A percentile compares a stretch with the other conserved stretches of the same genome.
These are phyloP conservation scores for Drosophila nebulosa DNA, from an alignment of 1,140 invertebrate genomes.

Conservation along the genomic window DNA sequence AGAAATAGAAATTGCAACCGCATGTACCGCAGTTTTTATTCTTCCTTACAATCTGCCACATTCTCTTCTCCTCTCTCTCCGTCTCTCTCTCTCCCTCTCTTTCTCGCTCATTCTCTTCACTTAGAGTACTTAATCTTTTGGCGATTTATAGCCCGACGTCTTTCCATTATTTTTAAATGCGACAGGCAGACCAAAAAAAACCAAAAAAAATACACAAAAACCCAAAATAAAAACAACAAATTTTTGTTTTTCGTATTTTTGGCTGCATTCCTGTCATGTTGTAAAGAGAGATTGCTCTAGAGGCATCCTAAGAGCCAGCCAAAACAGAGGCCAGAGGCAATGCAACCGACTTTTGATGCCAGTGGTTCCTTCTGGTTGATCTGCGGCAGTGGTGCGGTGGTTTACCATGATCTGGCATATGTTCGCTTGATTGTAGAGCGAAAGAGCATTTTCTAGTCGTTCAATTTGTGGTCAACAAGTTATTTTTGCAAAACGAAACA, in stretches of 20 bases:
- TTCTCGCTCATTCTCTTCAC: neutral
- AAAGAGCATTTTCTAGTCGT: neutral
- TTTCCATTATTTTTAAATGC: slow-evolving; percentile 54
- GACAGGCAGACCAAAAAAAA: neutral
- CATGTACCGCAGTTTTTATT: slow-evolving; percentile 22
- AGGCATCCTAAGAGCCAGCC: neutral
- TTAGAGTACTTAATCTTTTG: slow-evolving; percentile 62
- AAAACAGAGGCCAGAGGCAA: slow-evolving; percentile 5
- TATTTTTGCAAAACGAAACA: neutral
- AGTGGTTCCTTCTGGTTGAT: neutral
- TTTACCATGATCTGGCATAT: too few relatives aligned
- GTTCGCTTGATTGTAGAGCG: too few relatives aligned
- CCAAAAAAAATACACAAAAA: neutral
- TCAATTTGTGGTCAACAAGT: neutral
- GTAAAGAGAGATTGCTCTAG: neutral
- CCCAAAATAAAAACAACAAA: neutral
- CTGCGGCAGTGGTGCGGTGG: slow-evolving; percentile 6
- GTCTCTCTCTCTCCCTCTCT: neutral
- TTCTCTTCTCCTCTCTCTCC: neutral
- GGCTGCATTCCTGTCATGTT: slow-evolving; percentile 59
- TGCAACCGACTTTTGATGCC: neutral
- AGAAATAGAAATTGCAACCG: slow-evolving; percentile 66
- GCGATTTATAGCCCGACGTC: slow-evolving; percentile 62
- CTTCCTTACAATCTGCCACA: neutral
- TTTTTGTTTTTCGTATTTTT: slow-evolving; percentile 41